Evolutionary conservation across 1,140 invertebrate species (phyloP).

Genomic region (Nasonia vitripennis): DNA sequence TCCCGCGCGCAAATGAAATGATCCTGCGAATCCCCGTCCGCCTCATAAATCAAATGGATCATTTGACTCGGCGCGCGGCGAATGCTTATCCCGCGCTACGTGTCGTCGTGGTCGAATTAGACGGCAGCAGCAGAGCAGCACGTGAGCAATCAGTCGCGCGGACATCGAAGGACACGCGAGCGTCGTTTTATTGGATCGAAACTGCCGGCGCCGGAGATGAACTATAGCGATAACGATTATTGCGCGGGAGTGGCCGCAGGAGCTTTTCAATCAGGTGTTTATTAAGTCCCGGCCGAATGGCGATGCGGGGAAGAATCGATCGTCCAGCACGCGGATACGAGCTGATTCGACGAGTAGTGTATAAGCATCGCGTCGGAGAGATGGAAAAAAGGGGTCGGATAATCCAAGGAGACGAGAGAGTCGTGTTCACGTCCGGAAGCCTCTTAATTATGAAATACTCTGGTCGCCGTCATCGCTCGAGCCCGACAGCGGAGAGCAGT

Average conservation of each 20-base stretch:
- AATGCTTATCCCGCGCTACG: not conserved
- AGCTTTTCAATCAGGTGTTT: not conserved
- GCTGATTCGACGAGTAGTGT: not conserved
- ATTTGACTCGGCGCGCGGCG: not conserved
- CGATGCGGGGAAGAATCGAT: not conserved
- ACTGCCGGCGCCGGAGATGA: not conserved
- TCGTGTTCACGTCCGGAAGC: not conserved
- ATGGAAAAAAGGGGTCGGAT: not conserved
- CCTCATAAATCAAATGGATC: conserved; percentile 15
- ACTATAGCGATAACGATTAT: not conserved
- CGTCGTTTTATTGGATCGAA: not conserved
- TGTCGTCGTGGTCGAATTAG: not conserved
- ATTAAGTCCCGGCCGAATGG: not conserved
- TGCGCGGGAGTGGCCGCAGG: not conserved
- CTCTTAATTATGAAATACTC: conserved; percentile 32
- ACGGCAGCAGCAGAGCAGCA: not conserved
- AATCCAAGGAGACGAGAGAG: not conserved
- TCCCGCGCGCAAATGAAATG: not conserved
- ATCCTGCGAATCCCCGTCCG: not conserved
- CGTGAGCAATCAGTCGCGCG: not conserved
- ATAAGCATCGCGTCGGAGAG: not conserved
- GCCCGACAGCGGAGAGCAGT: not conserved
- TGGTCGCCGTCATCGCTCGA: not conserved
- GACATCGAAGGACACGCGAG: not conserved
- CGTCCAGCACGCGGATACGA: not conserved